These are phyloP conservation scores for Ormyrus pomaceus DNA, from an alignment of 2,888 invertebrate species.

Conservation along the genomic window DNA sequence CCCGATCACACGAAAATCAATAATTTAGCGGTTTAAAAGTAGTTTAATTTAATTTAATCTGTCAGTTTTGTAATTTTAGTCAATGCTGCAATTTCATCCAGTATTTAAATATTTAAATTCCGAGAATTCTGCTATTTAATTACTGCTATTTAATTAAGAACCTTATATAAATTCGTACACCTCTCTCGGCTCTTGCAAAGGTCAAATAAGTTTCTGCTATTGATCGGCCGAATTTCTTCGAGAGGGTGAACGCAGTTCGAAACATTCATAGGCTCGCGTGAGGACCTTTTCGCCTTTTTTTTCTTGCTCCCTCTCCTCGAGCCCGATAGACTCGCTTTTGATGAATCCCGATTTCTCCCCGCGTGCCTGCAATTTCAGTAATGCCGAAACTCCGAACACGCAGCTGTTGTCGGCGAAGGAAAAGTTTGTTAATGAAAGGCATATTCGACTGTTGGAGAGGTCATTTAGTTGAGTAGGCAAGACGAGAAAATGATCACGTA, in stretches of 20 bases:
- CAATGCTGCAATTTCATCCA: too few species aligned
- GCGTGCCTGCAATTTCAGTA: constrained; percentile 31
- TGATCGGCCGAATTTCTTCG: constrained; percentile 24
- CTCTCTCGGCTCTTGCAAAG: not conserved
- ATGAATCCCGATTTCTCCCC: constrained; percentile 41
- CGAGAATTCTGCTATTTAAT: too few species aligned
- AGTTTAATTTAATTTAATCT: too few species aligned
- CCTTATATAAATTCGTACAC: too few species aligned
- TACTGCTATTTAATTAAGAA: too few species aligned
- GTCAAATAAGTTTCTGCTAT: constrained; percentile 49
- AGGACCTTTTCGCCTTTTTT: constrained; percentile 3
- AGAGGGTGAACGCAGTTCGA: too few species aligned
- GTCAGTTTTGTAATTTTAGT: too few species aligned
- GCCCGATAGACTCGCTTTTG: constrained; percentile 18
- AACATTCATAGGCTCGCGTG: not conserved
- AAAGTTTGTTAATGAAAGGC: constrained; percentile 12
- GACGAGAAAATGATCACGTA: too few species aligned
- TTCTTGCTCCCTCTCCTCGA: constrained; percentile 3
- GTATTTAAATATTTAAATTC: too few species aligned
- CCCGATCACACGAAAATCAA: too few species aligned
- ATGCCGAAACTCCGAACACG: not conserved
- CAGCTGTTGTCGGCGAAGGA: not conserved
- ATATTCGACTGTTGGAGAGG: not conserved
- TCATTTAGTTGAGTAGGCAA: not conserved
- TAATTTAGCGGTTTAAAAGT: too few species aligned